A percentile compares a stretch with the other conserved stretches of the same genome.
These are phyloP conservation scores for Cnemophilus loriae DNA, from an alignment of 2,113 vertebrate genomes.

Conservation along the genomic window DNA sequence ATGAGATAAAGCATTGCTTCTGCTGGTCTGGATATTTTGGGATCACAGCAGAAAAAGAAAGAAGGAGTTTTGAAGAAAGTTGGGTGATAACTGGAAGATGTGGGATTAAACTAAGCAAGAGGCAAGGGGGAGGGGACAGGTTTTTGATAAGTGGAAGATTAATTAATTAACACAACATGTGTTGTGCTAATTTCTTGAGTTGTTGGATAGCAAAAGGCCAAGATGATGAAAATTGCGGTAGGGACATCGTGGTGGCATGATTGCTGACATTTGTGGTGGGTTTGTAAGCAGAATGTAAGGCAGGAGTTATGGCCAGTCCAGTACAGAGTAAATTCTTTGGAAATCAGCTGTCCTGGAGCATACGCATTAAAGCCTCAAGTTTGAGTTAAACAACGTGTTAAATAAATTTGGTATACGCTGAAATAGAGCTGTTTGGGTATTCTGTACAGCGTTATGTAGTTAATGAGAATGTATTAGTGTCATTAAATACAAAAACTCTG, in stretches of 20 bases:
- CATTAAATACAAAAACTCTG: not conserved
- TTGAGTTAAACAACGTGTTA: not conserved
- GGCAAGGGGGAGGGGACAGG: not conserved
- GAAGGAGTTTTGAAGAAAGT: not conserved
- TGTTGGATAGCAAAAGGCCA: not conserved
- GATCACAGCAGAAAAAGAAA: not conserved
- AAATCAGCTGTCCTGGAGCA: not conserved
- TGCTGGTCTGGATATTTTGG: not conserved
- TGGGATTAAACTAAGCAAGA: not conserved
- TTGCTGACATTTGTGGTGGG: not conserved
- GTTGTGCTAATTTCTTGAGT: not conserved
- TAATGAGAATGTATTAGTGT: not conserved
- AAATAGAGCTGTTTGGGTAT: not conserved
- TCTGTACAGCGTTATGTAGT: not conserved
- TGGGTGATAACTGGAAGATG: not conserved
- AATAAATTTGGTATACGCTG: not conserved
- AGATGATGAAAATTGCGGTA: not conserved
- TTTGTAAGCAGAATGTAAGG: not conserved
- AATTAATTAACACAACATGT: no score
- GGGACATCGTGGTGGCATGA: not conserved
- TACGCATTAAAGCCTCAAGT: not conserved
- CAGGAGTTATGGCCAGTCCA: not conserved
- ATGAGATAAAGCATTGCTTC: not conserved
- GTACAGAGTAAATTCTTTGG: not conserved
- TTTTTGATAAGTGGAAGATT: not conserved